These are phyloP conservation scores for Calycopis cecrops DNA, from an alignment of 1,140 invertebrate species.

Conservation along the genomic window DNA sequence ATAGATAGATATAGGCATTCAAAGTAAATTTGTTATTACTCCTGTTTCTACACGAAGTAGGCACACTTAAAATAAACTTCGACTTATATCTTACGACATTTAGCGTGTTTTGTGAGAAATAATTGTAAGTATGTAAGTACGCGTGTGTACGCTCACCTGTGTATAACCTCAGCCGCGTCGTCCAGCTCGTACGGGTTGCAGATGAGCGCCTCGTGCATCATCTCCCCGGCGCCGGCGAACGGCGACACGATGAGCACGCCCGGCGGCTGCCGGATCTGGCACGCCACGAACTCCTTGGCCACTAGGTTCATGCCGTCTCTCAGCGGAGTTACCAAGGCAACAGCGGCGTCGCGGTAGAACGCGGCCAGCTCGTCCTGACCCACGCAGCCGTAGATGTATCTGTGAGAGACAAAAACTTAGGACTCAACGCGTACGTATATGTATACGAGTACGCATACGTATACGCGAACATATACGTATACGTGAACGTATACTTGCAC, in stretches of 20 bases:
- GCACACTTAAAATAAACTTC: too few species aligned
- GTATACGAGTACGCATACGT: too few species aligned
- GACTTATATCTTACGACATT: too few species aligned
- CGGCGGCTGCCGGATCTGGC: constrained; percentile 90
- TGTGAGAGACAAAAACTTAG: constrained; percentile 28
- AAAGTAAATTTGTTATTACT: neutral
- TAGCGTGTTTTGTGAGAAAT: too few species aligned
- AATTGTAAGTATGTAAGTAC: neutral
- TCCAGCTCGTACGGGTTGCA: constrained; percentile 94
- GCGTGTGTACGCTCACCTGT: constrained; percentile 74
- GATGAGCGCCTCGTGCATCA: constrained; percentile 92
- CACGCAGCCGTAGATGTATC: constrained; percentile 92
- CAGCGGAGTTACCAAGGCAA: constrained; percentile 90
- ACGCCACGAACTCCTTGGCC: constrained; percentile 94
- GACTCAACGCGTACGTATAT: too few species aligned
- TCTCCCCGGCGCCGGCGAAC: constrained; percentile 92
- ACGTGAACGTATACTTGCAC: too few species aligned
- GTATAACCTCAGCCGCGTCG: constrained; percentile 89
- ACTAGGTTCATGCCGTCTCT: constrained; percentile 96
- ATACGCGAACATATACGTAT: too few species aligned
- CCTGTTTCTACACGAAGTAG: too few species aligned
- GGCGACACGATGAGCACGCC: constrained; percentile 93
- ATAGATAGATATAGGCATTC: too few species aligned
- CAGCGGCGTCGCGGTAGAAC: constrained; percentile 89
- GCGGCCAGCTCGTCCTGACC: constrained; percentile 90